A percentile compares a stretch with the other conserved stretches of the same genome.
Evolutionary conservation across 2,888 invertebrate genomes (phyloP).

Genomic region (Dynastes tityus): DNA sequence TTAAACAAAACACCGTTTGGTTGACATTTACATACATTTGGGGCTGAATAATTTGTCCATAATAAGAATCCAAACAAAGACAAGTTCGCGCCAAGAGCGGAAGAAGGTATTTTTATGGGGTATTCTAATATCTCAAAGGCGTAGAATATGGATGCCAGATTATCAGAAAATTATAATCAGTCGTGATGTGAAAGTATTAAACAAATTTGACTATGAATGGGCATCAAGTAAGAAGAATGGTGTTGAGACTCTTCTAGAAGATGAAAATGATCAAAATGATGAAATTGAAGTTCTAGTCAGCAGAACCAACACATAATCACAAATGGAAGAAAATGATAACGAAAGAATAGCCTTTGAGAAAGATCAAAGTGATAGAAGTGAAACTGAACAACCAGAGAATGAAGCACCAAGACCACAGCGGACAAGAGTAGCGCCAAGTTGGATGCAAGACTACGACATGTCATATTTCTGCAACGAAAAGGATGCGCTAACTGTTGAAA

Average conservation of each 20-base stretch:
- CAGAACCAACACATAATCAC: not conserved
- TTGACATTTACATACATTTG: not conserved
- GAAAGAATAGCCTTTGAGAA: not conserved
- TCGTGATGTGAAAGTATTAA: not conserved
- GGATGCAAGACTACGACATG: not conserved
- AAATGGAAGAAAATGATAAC: not conserved
- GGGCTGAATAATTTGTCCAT: not conserved
- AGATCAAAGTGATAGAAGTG: not conserved
- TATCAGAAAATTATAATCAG: not conserved
- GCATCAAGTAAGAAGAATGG: not conserved
- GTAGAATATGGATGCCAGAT: conserved; percentile 12
- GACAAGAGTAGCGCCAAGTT: not conserved
- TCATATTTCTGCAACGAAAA: too few relatives aligned
- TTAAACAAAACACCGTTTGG: not conserved
- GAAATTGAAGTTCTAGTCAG: not conserved
- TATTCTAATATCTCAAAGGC: not conserved
- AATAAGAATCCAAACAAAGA: not conserved
- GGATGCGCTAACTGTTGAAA: too few relatives aligned
- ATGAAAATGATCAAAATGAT: not conserved
- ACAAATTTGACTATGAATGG: not conserved
- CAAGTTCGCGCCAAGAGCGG: not conserved
- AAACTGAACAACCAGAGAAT: not conserved
- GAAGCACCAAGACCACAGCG: too few relatives aligned
- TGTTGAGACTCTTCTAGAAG: not conserved
- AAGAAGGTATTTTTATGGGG: conserved; percentile 1